Conservation (phyloP, 2,888 invertebrate genomes). For the Cotesia congregata region DNA sequence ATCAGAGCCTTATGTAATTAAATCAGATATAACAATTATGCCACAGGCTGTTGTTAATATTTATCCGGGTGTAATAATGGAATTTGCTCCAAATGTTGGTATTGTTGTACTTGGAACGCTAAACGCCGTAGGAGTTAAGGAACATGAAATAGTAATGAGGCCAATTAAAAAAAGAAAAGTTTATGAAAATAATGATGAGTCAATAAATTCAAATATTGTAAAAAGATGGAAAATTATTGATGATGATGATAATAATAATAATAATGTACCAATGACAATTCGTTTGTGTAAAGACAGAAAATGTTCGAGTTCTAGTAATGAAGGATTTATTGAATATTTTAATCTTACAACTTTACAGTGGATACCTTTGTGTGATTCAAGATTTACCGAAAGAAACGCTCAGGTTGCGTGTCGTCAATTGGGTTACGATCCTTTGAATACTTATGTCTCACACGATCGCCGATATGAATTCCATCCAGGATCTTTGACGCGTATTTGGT, state of each 20-base stretch:
- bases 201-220: no score
- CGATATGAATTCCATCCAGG: conserved; percentile 92
- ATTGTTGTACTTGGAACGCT: conserved; percentile 94
- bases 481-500: conserved; percentile 88
- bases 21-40: conserved; percentile 96
- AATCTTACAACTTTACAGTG: conserved; percentile 96
- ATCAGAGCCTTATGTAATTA: conserved; percentile 82
- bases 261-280: conserved; percentile 66
- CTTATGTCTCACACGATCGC: conserved; percentile 88
- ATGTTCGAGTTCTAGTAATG: conserved; percentile 75
- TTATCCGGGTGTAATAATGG: conserved; percentile 89
- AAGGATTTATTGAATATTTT: conserved; percentile 90
- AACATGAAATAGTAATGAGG: conserved; percentile 84
- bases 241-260: no score
- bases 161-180: conserved; percentile 73
- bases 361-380: conserved; percentile 95
- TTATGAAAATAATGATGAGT: conserved; percentile 57
- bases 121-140: conserved; percentile 84
- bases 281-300: conserved; percentile 84
- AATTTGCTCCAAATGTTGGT: conserved; percentile 96
- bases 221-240: conserved; percentile 62
- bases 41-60: conserved; percentile 90
- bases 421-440: conserved; percentile 89
- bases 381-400: conserved; percentile 96
- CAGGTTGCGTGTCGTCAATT: conserved; percentile 96